These are phyloP conservation scores for Bombus waltoni DNA, from an alignment of 1,140 invertebrate genomes.

Conservation along the genomic window DNA sequence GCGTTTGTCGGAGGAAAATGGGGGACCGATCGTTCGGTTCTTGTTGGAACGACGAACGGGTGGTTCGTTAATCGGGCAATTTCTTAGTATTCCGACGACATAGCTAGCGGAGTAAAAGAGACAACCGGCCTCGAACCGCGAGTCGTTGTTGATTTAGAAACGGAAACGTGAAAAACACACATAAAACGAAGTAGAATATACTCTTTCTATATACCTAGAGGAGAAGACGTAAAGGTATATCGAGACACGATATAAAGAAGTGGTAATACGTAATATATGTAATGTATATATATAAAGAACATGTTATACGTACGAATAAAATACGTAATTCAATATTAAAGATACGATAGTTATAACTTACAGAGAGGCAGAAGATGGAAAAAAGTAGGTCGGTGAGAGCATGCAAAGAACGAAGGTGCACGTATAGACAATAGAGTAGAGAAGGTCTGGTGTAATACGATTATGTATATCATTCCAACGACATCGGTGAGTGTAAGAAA, in stretches of 20 bases:
- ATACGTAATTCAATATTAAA: constrained; percentile 49
- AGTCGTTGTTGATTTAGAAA: constrained; percentile 26
- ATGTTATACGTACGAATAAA: constrained; percentile 59
- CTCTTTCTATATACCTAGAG: constrained; percentile 56
- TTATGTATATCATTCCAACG: constrained; percentile 52
- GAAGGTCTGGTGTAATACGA: constrained; percentile 39
- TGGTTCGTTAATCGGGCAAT: constrained; percentile 38
- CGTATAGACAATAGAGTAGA: constrained; percentile 46
- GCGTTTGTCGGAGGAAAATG: constrained; percentile 28
- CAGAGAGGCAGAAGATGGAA: constrained; percentile 67
- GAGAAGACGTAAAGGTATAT: constrained; percentile 52
- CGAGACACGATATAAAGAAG: constrained; percentile 43
- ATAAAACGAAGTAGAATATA: constrained; percentile 24
- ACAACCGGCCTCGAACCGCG: constrained; percentile 31
- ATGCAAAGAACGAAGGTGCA: constrained; percentile 74
- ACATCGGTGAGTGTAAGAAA: constrained; percentile 52
- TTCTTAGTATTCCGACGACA: constrained; percentile 36
- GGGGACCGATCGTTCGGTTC: constrained; percentile 4
- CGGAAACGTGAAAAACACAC: constrained; percentile 23
- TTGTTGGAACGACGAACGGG: constrained; percentile 32
- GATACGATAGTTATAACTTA: constrained; percentile 57
- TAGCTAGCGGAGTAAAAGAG: constrained; percentile 35
- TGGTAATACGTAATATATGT: constrained; percentile 22
- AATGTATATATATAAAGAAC: constrained; percentile 24
- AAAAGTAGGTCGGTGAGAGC: constrained; percentile 64